Evolutionary conservation across 1,140 invertebrate genomes (phyloP).

Genomic region (Drosophila erecta): DNA sequence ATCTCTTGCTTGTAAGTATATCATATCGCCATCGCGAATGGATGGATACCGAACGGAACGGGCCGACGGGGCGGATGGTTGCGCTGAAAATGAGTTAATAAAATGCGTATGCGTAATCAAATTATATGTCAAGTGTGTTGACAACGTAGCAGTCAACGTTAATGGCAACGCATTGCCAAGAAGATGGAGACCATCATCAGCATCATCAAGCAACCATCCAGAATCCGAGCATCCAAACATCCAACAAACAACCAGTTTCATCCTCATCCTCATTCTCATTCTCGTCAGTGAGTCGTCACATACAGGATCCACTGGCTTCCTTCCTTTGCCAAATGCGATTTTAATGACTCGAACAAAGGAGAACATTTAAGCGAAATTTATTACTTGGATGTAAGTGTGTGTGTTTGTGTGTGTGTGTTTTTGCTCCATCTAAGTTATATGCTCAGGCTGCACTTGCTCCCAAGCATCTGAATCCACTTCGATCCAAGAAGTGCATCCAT

Average conservation of each 20-base stretch:
- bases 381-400: conserved; percentile 51
- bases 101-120: conserved; percentile 83
- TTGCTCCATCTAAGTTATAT: background rate
- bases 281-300: conserved; percentile 22
- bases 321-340: conserved; percentile 69
- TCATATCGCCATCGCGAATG: conserved; percentile 67
- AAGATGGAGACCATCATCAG: conserved; percentile 12
- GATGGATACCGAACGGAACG: background rate
- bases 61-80: conserved; percentile 13
- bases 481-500: conserved; percentile 12
- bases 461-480: background rate
- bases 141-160: conserved; percentile 78
- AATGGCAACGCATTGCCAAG: conserved; percentile 45
- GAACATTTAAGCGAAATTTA: conserved; percentile 77
- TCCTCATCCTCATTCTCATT: conserved; percentile 23
- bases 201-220: conserved; percentile 23
- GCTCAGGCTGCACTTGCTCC: background rate
- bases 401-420: conserved; percentile 16
- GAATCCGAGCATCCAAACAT: background rate
- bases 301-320: conserved; percentile 4
- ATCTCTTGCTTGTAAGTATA: conserved; percentile 52
- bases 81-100: conserved; percentile 79
- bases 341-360: conserved; percentile 79
- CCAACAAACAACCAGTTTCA: background rate
- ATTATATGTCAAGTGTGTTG: conserved; percentile 83